Evolutionary conservation across 2,888 invertebrate species (phyloP).

Genomic region (Microdon myrmicae): DNA sequence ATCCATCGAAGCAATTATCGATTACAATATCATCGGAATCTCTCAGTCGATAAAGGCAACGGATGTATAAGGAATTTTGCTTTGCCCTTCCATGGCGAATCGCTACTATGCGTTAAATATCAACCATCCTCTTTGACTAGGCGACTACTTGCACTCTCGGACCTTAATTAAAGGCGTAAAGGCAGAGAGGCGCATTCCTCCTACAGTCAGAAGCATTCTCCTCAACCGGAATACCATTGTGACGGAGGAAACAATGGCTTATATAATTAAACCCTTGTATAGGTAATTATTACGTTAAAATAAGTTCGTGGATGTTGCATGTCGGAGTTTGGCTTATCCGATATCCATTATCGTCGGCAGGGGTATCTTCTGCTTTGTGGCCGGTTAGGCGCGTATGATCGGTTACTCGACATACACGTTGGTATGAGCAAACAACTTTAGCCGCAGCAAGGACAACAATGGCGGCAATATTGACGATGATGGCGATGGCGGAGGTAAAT

Average conservation of each 20-base stretch:
- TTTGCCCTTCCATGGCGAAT: slow-evolving; percentile 13
- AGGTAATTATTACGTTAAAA: slow-evolving; percentile 51
- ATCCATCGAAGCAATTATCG: slow-evolving; percentile 32
- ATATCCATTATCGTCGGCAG: slow-evolving; percentile 22
- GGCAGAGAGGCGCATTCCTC: slow-evolving; percentile 30
- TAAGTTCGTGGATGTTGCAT: slow-evolving; percentile 38
- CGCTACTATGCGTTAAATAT: slow-evolving; percentile 10
- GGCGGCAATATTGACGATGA: slow-evolving; percentile 16
- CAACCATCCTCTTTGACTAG: slow-evolving; percentile 7
- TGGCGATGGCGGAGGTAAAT: slow-evolving; percentile 36
- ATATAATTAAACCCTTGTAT: slow-evolving; percentile 51
- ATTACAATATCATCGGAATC: slow-evolving; percentile 42
- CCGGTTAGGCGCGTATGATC: background rate
- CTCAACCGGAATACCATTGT: slow-evolving; percentile 12
- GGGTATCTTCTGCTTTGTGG: slow-evolving; percentile 12
- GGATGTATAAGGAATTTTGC: slow-evolving; percentile 38
- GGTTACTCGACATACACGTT: background rate
- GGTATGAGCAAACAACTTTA: too few relatives aligned
- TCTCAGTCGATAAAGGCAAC: slow-evolving; percentile 29
- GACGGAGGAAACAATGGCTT: slow-evolving; percentile 47
- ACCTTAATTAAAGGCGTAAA: slow-evolving; percentile 44
- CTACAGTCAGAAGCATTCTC: background rate
- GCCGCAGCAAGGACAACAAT: slow-evolving; percentile 17
- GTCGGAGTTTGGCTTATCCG: slow-evolving; percentile 29
- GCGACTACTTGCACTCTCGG: background rate